These are phyloP conservation scores for Caenorhabditis tropicalis DNA, from an alignment of 1,140 invertebrate species.

Conservation along the genomic window DNA sequence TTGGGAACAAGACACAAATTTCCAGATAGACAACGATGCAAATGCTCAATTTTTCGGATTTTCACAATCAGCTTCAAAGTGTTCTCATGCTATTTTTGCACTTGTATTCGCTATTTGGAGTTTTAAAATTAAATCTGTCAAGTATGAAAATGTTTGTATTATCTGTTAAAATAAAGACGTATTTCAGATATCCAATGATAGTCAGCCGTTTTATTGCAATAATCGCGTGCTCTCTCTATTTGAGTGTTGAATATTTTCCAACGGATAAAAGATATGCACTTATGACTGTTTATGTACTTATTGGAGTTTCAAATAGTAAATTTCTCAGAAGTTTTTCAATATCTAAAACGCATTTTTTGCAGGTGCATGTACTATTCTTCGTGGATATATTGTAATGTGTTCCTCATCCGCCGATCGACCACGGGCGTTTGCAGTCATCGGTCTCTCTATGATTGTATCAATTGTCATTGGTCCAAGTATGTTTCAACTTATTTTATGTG, in stretches of 20 bases:
- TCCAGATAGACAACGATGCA: constrained; percentile 45
- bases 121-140: constrained; percentile 39
- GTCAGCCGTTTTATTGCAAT: constrained; percentile 26
- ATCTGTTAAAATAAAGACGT: not conserved
- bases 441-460: constrained; percentile 25
- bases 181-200: constrained; percentile 32
- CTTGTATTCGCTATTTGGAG: constrained; percentile 47
- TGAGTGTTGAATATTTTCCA: constrained; percentile 37
- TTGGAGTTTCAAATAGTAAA: not conserved
- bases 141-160: not conserved
- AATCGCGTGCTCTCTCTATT: constrained; percentile 31
- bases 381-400: constrained; percentile 40
- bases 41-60: constrained; percentile 46
- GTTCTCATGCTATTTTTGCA: constrained; percentile 38
- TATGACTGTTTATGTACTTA: not conserved
- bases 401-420: constrained; percentile 21
- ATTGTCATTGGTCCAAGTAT: constrained; percentile 46
- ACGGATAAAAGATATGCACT: constrained; percentile 13
- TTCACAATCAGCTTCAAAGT: constrained; percentile 38
- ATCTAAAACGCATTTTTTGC: no score
- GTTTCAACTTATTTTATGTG: not conserved
- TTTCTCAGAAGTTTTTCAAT: no score
- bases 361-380: constrained; percentile 35
- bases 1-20: not conserved
- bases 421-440: constrained; percentile 28